These are phyloP conservation scores for Tenebrosternarchus preto DNA, from an alignment of 2,113 vertebrate species.

Conservation along the genomic window DNA sequence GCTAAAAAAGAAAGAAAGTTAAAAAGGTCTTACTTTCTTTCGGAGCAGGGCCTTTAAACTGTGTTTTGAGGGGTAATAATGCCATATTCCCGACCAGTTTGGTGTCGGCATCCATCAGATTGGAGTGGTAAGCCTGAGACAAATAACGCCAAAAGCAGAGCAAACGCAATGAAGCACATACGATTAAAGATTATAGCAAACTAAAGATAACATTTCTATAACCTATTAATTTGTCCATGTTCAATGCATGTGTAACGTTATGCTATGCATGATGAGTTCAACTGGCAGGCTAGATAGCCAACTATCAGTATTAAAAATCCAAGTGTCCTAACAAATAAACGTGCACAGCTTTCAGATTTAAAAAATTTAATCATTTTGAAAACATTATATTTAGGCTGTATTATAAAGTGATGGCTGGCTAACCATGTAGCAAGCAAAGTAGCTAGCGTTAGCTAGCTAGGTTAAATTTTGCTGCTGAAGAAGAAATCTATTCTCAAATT, in stretches of 20 bases:
- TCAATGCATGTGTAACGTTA: no score
- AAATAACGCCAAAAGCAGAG: not conserved
- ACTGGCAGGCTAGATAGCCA: no score
- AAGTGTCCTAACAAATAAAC: not conserved
- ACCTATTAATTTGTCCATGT: not conserved
- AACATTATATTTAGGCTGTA: not conserved
- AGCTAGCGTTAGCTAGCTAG: not conserved
- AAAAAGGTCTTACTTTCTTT: constrained; percentile 95
- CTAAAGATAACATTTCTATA: no score
- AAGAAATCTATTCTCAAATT: no score
- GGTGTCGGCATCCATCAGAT: constrained; percentile 84
- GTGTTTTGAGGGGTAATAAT: constrained; percentile 88
- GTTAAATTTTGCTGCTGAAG: no score
- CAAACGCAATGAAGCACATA: not conserved
- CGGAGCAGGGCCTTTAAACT: constrained; percentile 95
- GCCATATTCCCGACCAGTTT: constrained; percentile 96
- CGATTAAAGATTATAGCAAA: no score
- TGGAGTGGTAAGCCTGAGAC: constrained; percentile 92
- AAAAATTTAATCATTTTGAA: no score
- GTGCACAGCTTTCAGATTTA: no score
- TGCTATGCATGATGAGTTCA: no score
- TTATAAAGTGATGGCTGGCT: not conserved
- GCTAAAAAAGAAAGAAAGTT: constrained; percentile 28
- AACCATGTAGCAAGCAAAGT: not conserved
- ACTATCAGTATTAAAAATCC: no score